Conservation (phyloP, 2,113 vertebrate genomes). For the Craseonycteris thonglongyai region DNA sequence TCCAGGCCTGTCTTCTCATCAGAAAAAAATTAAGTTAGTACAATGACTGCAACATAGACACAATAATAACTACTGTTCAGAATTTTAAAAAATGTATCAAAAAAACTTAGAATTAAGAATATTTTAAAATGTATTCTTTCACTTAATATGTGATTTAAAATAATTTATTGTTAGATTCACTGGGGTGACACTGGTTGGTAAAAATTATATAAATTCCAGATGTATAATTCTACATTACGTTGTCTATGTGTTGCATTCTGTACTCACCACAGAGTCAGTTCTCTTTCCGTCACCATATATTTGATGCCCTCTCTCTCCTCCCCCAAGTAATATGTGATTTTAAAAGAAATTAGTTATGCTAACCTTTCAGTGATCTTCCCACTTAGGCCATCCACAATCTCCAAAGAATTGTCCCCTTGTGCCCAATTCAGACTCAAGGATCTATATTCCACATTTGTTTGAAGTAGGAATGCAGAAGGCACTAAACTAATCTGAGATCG, state of each 20-base stretch:
- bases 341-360: slow-evolving; percentile 58
- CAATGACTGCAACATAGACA: background rate
- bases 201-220: no score
- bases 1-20: background rate
- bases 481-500: slow-evolving; percentile 86
- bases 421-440: slow-evolving; percentile 90
- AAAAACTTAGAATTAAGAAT: background rate
- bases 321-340: background rate
- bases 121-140: background rate
- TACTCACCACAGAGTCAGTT: no score
- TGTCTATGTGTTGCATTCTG: no score
- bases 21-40: background rate
- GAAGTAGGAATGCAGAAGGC: slow-evolving; percentile 69
- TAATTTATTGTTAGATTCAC: no score
- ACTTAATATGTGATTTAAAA: background rate
- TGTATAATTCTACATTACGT: no score
- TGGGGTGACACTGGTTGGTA: no score
- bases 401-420: slow-evolving; percentile 85
- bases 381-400: slow-evolving; percentile 88
- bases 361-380: slow-evolving; percentile 90
- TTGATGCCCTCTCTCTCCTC: no score
- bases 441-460: slow-evolving; percentile 46
- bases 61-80: no score
- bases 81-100: background rate
- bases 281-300: no score